A percentile compares a stretch with the other conserved stretches of the same genome.
These are phyloP conservation scores for Nudaria mundana DNA, from an alignment of 2,888 invertebrate genomes.

Conservation along the genomic window DNA sequence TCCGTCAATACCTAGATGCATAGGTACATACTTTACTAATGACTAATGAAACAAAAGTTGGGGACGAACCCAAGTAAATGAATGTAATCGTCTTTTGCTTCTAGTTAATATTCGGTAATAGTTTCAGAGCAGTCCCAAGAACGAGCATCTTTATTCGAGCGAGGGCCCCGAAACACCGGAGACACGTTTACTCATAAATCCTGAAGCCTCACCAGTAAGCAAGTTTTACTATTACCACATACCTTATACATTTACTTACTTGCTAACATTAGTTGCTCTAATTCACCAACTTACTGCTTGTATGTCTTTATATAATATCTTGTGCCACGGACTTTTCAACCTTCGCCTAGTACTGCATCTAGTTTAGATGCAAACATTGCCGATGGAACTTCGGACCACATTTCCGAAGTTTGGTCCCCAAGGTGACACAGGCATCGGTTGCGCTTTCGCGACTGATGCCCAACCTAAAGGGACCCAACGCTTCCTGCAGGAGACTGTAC, in stretches of 20 bases:
- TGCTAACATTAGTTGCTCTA: constrained; percentile 17
- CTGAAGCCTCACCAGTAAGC: constrained; percentile 78
- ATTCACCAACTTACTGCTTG: constrained; percentile 23
- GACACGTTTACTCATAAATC: constrained; percentile 78
- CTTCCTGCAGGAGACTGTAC: too few relatives aligned
- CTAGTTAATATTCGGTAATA: constrained; percentile 63
- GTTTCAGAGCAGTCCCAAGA: constrained; percentile 76
- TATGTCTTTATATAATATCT: too few relatives aligned
- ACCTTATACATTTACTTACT: too few relatives aligned
- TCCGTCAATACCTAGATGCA: constrained; percentile 29
- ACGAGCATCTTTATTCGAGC: constrained; percentile 72
- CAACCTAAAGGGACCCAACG: too few relatives aligned
- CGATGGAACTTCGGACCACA: too few relatives aligned
- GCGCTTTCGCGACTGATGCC: too few relatives aligned
- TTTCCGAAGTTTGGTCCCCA: too few relatives aligned
- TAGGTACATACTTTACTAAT: too few relatives aligned
- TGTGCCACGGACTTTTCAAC: constrained; percentile 8
- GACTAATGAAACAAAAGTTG: too few relatives aligned
- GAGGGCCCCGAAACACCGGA: constrained; percentile 73
- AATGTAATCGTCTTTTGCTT: constrained; percentile 30
- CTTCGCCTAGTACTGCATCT: constrained; percentile 5
- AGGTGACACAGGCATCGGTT: too few relatives aligned
- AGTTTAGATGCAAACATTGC: too few relatives aligned
- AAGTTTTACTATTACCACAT: constrained; percentile 30
- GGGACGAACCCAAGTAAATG: constrained; percentile 27